phyloP scores from a whole-genome alignment of 2,797 vertebrate genomes.

The Leptatherina wallacei region DNA sequence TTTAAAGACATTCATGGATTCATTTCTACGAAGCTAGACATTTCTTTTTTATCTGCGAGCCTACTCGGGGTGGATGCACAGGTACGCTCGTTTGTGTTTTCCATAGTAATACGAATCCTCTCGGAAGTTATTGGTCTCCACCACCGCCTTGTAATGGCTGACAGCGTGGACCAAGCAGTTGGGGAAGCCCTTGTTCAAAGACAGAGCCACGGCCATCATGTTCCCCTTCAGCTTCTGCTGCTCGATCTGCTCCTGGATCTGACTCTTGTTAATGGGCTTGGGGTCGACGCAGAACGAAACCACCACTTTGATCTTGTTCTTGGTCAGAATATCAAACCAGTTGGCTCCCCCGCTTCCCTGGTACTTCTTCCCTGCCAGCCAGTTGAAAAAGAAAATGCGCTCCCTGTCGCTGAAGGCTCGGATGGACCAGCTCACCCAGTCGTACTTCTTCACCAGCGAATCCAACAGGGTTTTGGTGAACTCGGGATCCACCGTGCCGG shows the following conservation, averaged over 20 bases:
- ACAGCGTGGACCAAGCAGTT: constrained; percentile 82
- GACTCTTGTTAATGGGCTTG: constrained; percentile 76
- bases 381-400: constrained; percentile 84
- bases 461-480: constrained; percentile 76
- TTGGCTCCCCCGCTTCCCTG: constrained; percentile 79
- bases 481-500: constrained; percentile 52
- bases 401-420: constrained; percentile 75
- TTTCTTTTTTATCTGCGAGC: not conserved
- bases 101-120: constrained; percentile 82
- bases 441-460: constrained; percentile 80
- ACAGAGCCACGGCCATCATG: constrained; percentile 80
- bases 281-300: constrained; percentile 82
- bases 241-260: constrained; percentile 80
- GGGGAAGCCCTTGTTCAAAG: constrained; percentile 74
- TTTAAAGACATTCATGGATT: constrained; percentile 43
- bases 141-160: constrained; percentile 83
- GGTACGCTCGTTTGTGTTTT: constrained; percentile 77
- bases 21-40: not conserved
- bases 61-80: constrained; percentile 84
- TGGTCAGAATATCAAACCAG: constrained; percentile 82
- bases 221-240: constrained; percentile 77
- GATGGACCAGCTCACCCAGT: constrained; percentile 87
- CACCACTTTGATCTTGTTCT: constrained; percentile 80
- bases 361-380: constrained; percentile 83
- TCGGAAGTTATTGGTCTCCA: constrained; percentile 83